Percentiles rank a stretch among this genome's conserved stretches.
phyloP scores from a whole-genome alignment of 2,113 vertebrate genomes.

The Hemicordylus capensis region DNA sequence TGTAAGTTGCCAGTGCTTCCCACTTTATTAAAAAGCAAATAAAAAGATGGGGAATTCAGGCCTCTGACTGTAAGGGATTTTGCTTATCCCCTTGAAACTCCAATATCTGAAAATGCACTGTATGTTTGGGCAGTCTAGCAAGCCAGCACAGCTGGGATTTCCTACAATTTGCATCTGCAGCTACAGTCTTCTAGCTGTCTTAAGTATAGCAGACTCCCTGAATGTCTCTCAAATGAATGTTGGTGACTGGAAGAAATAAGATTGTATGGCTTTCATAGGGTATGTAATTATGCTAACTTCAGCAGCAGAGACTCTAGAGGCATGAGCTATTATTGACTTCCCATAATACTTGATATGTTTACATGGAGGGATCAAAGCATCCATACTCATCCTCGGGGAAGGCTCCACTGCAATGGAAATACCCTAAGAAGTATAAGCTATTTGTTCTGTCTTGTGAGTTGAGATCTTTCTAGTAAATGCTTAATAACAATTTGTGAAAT shows the following conservation, averaged over 20 bases:
- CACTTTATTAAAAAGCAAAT: neutral
- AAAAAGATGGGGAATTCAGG: neutral
- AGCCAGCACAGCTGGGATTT: slow-evolving; percentile 4
- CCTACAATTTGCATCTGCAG: neutral
- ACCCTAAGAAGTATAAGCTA: slow-evolving; percentile 54
- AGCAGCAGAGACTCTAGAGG: slow-evolving; percentile 14
- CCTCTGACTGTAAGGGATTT: slow-evolving; percentile 14
- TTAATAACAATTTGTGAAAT: slow-evolving; percentile 20
- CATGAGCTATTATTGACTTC: slow-evolving; percentile 28
- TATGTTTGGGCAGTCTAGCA: neutral
- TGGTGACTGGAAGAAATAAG: neutral
- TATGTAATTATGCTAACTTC: slow-evolving; percentile 14
- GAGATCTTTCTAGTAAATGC: slow-evolving; percentile 23
- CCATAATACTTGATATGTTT: slow-evolving; percentile 61
- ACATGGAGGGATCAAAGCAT: slow-evolving; percentile 62
- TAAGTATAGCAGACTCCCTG: neutral
- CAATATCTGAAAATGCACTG: neutral
- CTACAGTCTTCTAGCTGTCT: neutral
- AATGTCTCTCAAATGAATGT: fast-evolving
- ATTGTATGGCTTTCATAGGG: neutral
- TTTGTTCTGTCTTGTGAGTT: slow-evolving; percentile 30
- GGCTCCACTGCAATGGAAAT: slow-evolving; percentile 35
- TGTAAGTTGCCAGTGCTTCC: slow-evolving; percentile 23
- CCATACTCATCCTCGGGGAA: slow-evolving; percentile 44
- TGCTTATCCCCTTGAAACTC: slow-evolving; percentile 6